Evolutionary conservation across 37 sponge, comb jelly and placozoan genomes (phyloP).

Genomic region (Geodia barretti): DNA sequence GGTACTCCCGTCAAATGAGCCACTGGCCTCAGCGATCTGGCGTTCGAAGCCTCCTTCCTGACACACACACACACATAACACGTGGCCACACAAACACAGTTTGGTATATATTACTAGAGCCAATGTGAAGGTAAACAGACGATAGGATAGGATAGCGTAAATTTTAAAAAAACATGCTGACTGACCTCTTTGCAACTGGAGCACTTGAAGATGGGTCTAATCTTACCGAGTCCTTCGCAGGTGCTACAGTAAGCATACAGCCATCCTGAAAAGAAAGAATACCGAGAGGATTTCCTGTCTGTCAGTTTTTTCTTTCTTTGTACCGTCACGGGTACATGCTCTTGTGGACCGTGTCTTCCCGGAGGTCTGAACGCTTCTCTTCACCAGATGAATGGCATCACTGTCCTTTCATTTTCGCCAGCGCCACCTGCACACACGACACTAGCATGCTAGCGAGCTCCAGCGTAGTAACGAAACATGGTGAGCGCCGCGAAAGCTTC

Average conservation of each 20-base stretch:
- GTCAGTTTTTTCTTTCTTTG: background rate
- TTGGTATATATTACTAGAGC: background rate
- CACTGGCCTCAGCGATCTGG: background rate
- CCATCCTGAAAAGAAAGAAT: background rate
- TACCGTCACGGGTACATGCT: background rate
- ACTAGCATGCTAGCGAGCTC: constrained; percentile 3
- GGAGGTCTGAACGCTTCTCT: background rate
- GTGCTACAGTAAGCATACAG: constrained; percentile 26
- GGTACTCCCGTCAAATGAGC: constrained; percentile 17
- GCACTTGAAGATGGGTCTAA: constrained; percentile 1
- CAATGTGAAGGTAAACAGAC: background rate
- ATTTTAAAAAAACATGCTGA: too few species aligned
- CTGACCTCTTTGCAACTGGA: constrained; percentile 22
- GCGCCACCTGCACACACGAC: constrained; percentile 12
- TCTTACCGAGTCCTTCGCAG: constrained; percentile 8
- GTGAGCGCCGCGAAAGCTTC: too few species aligned
- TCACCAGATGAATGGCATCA: constrained; percentile 30
- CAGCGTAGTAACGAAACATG: background rate
- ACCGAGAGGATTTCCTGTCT: too few species aligned
- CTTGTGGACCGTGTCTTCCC: background rate
- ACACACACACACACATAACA: background rate
- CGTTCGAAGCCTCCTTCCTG: constrained; percentile 8
- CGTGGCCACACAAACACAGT: background rate
- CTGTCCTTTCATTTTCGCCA: constrained; percentile 1
- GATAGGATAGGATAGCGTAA: too few species aligned